Conservation (phyloP, 2,888 invertebrate species). For the Tromatobia lineatoria region DNA sequence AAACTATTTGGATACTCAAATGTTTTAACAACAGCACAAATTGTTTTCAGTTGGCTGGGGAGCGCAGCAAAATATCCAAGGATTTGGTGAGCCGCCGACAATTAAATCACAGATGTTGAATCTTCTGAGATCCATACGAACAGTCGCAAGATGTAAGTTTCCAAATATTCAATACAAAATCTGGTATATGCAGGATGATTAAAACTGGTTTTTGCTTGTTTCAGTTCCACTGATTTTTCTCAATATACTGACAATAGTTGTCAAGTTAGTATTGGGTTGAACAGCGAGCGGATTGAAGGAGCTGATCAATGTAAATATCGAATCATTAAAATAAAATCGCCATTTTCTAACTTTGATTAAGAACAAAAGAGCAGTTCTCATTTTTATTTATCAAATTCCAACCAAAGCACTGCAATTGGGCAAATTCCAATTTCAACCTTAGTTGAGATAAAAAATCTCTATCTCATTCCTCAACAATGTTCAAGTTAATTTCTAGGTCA, state of each 20-base stretch:
- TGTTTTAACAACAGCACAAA: slow-evolving; percentile 1
- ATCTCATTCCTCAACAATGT: not conserved
- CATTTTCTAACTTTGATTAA: slow-evolving; percentile 60
- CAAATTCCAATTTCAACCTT: not conserved
- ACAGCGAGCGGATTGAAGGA: not conserved
- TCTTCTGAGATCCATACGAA: slow-evolving; percentile 96
- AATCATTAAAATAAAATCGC: slow-evolving; percentile 51
- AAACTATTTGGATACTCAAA: not conserved
- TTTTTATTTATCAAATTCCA: slow-evolving; percentile 3
- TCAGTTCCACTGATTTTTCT: slow-evolving; percentile 98
- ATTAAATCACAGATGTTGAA: slow-evolving; percentile 96
- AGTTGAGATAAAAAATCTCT: not conserved
- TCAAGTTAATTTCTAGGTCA: not conserved
- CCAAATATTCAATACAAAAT: not conserved
- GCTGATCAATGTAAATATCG: slow-evolving; percentile 55
- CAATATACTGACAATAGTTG: slow-evolving; percentile 94
- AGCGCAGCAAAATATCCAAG: slow-evolving; percentile 90
- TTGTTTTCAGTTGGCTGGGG: slow-evolving; percentile 94
- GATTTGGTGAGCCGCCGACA: slow-evolving; percentile 95
- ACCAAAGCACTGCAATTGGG: not conserved
- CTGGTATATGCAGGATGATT: not conserved
- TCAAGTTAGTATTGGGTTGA: slow-evolving; percentile 96
- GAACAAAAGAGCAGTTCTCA: slow-evolving; percentile 18
- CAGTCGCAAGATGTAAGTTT: slow-evolving; percentile 97
- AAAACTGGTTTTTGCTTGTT: slow-evolving; percentile 80